Evolutionary conservation across 2,797 vertebrate species (phyloP).

Genomic region (Hephaestus fuliginosus): DNA sequence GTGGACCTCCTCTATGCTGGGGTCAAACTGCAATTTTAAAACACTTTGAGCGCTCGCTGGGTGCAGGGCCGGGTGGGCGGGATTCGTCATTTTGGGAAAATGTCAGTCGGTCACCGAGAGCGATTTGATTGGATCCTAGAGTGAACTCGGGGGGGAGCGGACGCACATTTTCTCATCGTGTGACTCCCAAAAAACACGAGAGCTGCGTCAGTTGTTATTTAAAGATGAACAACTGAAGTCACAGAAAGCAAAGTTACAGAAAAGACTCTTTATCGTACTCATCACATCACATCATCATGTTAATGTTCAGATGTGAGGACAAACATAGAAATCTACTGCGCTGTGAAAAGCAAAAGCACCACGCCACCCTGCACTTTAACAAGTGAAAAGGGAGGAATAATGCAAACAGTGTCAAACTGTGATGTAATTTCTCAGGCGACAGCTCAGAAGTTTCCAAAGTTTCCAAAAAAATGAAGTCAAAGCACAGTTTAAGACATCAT

Average conservation of each 20-base stretch:
- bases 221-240: constrained; percentile 16
- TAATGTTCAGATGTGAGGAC: constrained; percentile 23
- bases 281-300: not conserved
- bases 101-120: constrained; percentile 63
- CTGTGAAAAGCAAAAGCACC: constrained; percentile 15
- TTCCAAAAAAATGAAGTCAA: not conserved
- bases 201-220: constrained; percentile 7
- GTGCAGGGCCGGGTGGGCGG: constrained; percentile 57
- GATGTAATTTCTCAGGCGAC: constrained; percentile 15
- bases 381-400: constrained; percentile 8
- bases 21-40: constrained; percentile 71
- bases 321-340: constrained; percentile 25
- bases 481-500: no score
- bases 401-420: constrained; percentile 7
- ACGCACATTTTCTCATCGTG: not conserved
- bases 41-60: constrained; percentile 53
- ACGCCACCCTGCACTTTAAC: not conserved
- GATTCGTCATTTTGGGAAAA: constrained; percentile 55
- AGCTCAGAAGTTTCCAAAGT: not conserved
- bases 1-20: constrained; percentile 63
- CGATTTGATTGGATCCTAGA: constrained; percentile 44
- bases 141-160: constrained; percentile 33
- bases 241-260: constrained; percentile 2
- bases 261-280: not conserved
- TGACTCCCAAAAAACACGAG: constrained; percentile 18